phyloP scores from a whole-genome alignment of 2,797 vertebrate genomes.

The Gastrophryne carolinensis region DNA sequence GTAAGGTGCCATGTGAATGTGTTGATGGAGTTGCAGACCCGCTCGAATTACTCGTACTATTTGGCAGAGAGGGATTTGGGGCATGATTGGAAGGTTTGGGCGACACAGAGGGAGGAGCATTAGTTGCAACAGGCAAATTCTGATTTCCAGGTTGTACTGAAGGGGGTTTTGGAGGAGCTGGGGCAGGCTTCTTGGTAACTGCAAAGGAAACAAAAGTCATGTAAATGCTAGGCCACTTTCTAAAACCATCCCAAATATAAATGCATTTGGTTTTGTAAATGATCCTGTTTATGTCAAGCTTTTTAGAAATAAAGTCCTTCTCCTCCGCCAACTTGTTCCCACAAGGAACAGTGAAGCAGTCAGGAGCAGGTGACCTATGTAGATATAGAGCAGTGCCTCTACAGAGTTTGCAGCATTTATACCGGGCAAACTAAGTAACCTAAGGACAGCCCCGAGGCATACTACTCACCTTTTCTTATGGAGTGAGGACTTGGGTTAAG shows the following conservation, averaged over 20 bases:
- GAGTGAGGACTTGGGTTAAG: conserved; percentile 88
- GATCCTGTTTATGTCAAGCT: too few relatives aligned
- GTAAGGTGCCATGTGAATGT: conserved; percentile 65
- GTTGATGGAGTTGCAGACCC: conserved; percentile 51
- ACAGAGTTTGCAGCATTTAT: too few relatives aligned
- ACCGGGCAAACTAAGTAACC: too few relatives aligned
- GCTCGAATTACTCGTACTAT: conserved; percentile 64
- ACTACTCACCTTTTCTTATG: conserved; percentile 79
- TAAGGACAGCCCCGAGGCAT: too few relatives aligned
- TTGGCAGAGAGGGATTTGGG: conserved; percentile 73
- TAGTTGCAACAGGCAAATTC: conserved; percentile 62
- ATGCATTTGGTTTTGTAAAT: too few relatives aligned
- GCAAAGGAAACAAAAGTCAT: conserved; percentile 43
- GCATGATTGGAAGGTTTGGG: conserved; percentile 70
- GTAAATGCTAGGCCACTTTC: too few relatives aligned
- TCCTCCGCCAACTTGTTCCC: too few relatives aligned
- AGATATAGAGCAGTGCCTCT: too few relatives aligned
- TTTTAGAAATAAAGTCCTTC: too few relatives aligned
- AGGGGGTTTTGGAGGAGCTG: conserved; percentile 91
- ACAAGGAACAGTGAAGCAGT: too few relatives aligned
- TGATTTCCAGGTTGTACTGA: conserved; percentile 77
- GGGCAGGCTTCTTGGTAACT: conserved; percentile 94
- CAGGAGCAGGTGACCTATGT: too few relatives aligned
- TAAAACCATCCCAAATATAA: too few relatives aligned
- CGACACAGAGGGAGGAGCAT: conserved; percentile 73